Base-by-base conservation (phyloP, 2,113 vertebrate species). In the Pseudorectes ferrugineus region DNA sequence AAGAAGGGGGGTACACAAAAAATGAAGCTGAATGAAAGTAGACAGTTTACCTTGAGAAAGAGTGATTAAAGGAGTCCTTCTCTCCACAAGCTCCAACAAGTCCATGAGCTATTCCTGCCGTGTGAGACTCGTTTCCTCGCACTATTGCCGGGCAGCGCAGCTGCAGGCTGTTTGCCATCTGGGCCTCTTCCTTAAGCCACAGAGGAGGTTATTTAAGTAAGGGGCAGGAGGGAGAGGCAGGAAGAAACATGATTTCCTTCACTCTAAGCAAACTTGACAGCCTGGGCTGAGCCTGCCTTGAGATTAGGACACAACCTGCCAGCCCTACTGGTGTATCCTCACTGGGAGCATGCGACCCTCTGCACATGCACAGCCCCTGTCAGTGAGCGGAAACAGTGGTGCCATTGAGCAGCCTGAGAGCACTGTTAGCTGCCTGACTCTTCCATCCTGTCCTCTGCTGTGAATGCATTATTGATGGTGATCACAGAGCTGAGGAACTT, bases 381-480 rank as follows among this genome's bases (percentile, higher is more conserved):
- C 9, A 11, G 59, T 0, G 66, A 87, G 90, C 5, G 0, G 51
- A 33, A 82, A 97, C 96, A 97, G 93, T 93, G 77, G n/a, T 88
- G 92, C 92, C 92, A 96, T 84, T 97, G 97, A 98, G 91, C 77
- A 97, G 66, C 78, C 93, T 36, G 49, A 83, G 89, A 95, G 90
- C 46, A 38, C 92, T 70, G 48, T 68, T 93, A 74, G 86, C 86
- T 92, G 83, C 89, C 92, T 49, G 35, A 67, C 74, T 93, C 90
- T 97, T 96, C 97, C 31, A 31, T 91, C 93, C 77, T 93, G 51
- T 92, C 91, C 75, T 93, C 45, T 96, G 23, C 80, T 93, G 75
- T 97, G 97, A 98, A 97, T 96, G 89, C 83, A 57, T 94, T 88
- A 81, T 93, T 97, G 97, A 93, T 86, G 46, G 87, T 3, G 7